These are phyloP conservation scores for Actias luna DNA, from an alignment of 2,888 invertebrate species.

Conservation along the genomic window DNA sequence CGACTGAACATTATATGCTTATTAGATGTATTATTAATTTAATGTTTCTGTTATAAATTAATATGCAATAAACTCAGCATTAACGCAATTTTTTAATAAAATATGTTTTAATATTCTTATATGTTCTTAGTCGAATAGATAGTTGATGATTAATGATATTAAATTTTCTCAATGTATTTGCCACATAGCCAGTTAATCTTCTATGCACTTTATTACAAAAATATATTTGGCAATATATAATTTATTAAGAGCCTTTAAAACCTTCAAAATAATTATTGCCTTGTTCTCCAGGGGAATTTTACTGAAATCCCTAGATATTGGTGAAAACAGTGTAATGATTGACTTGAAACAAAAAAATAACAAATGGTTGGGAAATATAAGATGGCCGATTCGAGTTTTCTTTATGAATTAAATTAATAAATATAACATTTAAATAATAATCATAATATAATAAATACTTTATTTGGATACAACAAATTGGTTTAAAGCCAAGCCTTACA, in stretches of 20 bases:
- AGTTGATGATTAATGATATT: background rate
- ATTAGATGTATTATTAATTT: background rate
- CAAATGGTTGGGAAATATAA: no score
- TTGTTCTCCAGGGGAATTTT: no score
- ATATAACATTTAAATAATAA: no score
- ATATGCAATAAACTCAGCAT: background rate
- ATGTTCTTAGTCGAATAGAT: background rate
- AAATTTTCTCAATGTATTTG: background rate
- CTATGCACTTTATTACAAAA: background rate
- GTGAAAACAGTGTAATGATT: no score
- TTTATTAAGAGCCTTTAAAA: background rate
- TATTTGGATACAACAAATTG: no score
- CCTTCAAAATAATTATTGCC: background rate
- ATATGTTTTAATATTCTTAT: background rate
- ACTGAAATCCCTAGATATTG: no score
- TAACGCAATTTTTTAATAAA: background rate
- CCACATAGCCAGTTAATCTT: background rate
- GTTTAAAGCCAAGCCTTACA: no score
- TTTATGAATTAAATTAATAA: no score
- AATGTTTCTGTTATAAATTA: background rate
- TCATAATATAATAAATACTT: no score
- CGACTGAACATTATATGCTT: no score
- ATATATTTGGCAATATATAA: background rate
- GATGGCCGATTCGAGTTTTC: no score
- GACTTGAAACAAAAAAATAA: no score